Evolutionary conservation across 1,140 invertebrate species (phyloP), one percentile per base, ranked within the genome.

Genomic region (Bombus fervidus): DNA sequence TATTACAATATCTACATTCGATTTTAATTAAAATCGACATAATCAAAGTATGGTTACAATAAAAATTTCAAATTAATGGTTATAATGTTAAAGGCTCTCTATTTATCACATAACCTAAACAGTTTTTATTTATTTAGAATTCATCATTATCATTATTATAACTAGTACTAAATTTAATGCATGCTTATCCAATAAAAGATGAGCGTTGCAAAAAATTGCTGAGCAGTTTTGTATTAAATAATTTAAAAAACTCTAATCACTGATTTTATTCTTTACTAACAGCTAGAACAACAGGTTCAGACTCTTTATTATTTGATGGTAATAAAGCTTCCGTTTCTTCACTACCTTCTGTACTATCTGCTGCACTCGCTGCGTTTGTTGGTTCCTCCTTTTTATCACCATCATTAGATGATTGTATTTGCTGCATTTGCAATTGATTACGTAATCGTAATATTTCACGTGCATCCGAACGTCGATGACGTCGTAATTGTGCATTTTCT

Each of bases 1-100:
- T 93, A 84, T 89, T 94, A 94, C 93, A 94, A 87, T 94, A 94
- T 94, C 91, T 94, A 94, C 93, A 94, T 83, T 89, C 86, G 87
- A 91, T 92, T 90, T 89, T 79, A 91, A 92, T 91, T 64, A 87
- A 91, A 93, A 93, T 83, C 89, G 90, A 90, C n/a, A 91, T 81
- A 88, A 89, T 91, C 53, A 89, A 90, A 90, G 84, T 93, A 91
- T 89, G 90, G 75, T 91, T 92, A 93, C 78, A 92, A 81, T 93
- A 87, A 91, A 88, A 91, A 91, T 80, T 90, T 69, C 91, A 91
- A 93, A 92, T 88, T 89, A 93, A 93, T 69, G 85, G 81, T 92
- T 89, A 93, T 86, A 92, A 92, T 71, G 85, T 92, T 91, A 93
- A 94, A 93, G 92, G 92, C 93, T 94, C 80, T 75, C 93, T 87